Base-by-base conservation (phyloP, 35 echinoderm and acorn worm species). In the Ptychodera flava region DNA sequence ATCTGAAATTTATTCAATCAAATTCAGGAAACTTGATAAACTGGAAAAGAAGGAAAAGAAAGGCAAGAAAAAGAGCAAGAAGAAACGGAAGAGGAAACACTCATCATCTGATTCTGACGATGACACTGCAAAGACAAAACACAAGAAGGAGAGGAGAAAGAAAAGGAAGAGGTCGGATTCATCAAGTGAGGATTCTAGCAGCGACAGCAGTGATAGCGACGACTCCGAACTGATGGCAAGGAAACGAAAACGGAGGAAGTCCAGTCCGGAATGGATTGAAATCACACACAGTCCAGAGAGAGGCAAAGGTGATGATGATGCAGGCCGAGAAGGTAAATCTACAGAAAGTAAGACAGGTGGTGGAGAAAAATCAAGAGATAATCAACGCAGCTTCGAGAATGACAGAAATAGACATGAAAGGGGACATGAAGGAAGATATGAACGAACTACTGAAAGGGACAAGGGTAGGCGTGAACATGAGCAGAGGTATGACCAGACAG, bases 41-140 rank as follows among this genome's bases (percentile, higher is more conserved):
- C 32, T 83, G 82, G 82, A 83, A 16, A 84, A 34, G 82, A 84
- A 84, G 35, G 1, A 84, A 34, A 14, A 34, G 35, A 34, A 37
- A 15, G 30, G 32, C 2, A 81, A n/a, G 34, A 78, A 35, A 64
- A 81, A 38, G 33, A 2, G 16, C 15, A 86, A 86, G 52, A 86
- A 53, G 22, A 53, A 31, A 30, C 14, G 29, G 33, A 86, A 86
- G 45, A 78, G 31, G 52, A 86, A 35, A 81, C 29, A 81, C 29
- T 81, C 79, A 15, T 30, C 29, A 1, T 81, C 79, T 14, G 2
- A 2, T 81, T 81, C 79, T n/a, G 79, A 81, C 15, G 2, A 81
- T 81, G 79, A 88, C 31, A n/a, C n/a, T n/a, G n/a, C n/a, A n/a
- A 82, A 80, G 79, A 88, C 16, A 64, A 78, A 88, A 31, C 38